Conservation (phyloP, 2,113 vertebrate species). For the Callipepla californica region DNA sequence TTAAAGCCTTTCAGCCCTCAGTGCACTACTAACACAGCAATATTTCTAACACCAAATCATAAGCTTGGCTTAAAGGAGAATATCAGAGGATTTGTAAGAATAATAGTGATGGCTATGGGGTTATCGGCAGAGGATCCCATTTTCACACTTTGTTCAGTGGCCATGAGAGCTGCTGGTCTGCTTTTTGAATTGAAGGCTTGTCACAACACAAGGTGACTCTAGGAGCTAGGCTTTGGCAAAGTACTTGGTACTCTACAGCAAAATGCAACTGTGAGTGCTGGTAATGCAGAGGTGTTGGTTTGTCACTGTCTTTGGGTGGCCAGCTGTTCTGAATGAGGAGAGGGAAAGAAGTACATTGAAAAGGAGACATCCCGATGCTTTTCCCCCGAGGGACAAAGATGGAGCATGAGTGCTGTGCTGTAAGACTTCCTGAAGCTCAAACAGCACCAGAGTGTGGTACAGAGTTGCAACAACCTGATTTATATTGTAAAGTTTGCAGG, state of each 20-base stretch:
- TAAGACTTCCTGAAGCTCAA: background rate
- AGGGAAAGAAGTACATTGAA: background rate
- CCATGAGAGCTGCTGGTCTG: background rate
- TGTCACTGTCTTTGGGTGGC: background rate
- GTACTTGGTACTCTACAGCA: background rate
- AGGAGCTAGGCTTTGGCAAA: background rate
- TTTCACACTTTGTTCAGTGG: background rate
- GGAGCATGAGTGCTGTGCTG: background rate
- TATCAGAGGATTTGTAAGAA: background rate
- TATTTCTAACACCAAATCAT: background rate
- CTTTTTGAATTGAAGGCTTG: background rate
- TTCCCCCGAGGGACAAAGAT: background rate
- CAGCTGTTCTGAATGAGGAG: background rate
- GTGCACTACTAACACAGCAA: background rate
- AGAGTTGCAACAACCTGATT: background rate
- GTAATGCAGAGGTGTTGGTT: background rate
- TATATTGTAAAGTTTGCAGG: background rate
- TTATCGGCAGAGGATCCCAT: background rate
- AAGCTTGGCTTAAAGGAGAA: background rate
- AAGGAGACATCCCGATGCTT: background rate
- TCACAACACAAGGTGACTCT: background rate
- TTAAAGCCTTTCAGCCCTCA: background rate
- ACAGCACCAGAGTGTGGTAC: background rate
- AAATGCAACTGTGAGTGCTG: background rate
- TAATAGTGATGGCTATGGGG: accelerated